Base-by-base conservation (phyloP, 2,888 invertebrate genomes). In the Mesoligia furuncula region DNA sequence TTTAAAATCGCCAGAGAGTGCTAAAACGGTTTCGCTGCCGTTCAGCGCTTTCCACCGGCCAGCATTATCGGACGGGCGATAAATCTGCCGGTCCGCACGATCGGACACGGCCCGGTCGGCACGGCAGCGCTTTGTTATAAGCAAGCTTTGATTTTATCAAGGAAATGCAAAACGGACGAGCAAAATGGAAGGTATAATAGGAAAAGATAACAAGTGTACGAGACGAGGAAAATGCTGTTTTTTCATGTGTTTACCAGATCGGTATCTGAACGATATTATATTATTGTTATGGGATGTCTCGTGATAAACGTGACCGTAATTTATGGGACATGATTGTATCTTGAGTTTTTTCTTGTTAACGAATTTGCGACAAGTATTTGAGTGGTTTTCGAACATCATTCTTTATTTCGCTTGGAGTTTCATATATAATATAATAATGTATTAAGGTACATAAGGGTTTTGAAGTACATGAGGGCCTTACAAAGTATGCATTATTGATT, bases 41-140 rank as follows among this genome's bases (percentile, higher is more conserved):
- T 75, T 73, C 79, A 57, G 59, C 66, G 70, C 79, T 78, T 70
- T 81, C 62, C 59, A 64, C 39, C 48, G 57, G 31, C 59, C 75
- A 59, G 73, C 72, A 65, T 71, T 84, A 85, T 79, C 73, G 79
- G 85, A 75, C 75, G 59, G 72, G 9, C 73, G 75, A 84, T 84
- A 85, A 82, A 82, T 84, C 85, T 82, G 61, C 51, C 82, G 79
- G 73, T 75, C 31, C 71, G 85, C 84, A 82, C 85, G 85, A 73
- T 65, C 84, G 82, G 84, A 82, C 75, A 57, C 75, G 75, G 67
- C 64, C 74, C 59, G 67, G 45, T 73, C 73, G 80, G 80, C 64
- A 6, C 42, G 42, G 20, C 54, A 36, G 54, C 64, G 39, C 82
- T 81, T 66, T 75, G 73, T 75, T 81, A 81, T 74, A 73, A 73